phyloP scores from a whole-genome alignment of 2,797 vertebrate genomes.

The Cheirogaleus major region DNA sequence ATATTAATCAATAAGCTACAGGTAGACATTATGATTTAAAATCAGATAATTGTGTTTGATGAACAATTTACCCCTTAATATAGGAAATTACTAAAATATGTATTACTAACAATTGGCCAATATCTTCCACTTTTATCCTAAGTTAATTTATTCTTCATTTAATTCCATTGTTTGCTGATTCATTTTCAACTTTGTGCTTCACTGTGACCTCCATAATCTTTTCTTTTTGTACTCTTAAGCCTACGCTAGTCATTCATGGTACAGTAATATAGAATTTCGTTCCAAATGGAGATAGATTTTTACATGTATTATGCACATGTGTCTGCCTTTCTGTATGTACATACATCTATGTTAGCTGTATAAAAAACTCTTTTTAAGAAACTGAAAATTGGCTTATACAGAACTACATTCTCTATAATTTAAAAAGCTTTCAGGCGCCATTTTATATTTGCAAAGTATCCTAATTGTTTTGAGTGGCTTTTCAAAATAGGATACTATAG shows the following conservation, averaged over 20 bases:
- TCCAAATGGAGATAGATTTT: conserved; percentile 28
- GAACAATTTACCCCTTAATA: background rate
- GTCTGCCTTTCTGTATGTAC: background rate
- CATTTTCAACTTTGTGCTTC: background rate
- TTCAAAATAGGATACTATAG: background rate
- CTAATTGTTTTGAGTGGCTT: conserved; percentile 50
- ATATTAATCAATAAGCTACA: background rate
- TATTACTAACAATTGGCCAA: background rate
- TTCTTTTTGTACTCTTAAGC: background rate
- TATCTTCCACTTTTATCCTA: background rate
- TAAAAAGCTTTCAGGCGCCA: conserved; percentile 22
- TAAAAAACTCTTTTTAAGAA: conserved; percentile 27
- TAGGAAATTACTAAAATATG: conserved; percentile 22
- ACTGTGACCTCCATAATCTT: background rate
- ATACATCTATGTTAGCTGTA: background rate
- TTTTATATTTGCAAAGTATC: conserved; percentile 40
- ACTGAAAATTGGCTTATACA: background rate
- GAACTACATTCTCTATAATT: background rate
- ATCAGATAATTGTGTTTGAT: background rate
- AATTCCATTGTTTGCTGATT: background rate
- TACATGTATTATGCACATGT: background rate
- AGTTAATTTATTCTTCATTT: conserved; percentile 19
- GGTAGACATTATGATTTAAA: background rate
- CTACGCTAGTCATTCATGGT: background rate
- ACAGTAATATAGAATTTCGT: background rate